phyloP scores from a whole-genome alignment of 2,797 vertebrate genomes.

The Silurus aristotelis region DNA sequence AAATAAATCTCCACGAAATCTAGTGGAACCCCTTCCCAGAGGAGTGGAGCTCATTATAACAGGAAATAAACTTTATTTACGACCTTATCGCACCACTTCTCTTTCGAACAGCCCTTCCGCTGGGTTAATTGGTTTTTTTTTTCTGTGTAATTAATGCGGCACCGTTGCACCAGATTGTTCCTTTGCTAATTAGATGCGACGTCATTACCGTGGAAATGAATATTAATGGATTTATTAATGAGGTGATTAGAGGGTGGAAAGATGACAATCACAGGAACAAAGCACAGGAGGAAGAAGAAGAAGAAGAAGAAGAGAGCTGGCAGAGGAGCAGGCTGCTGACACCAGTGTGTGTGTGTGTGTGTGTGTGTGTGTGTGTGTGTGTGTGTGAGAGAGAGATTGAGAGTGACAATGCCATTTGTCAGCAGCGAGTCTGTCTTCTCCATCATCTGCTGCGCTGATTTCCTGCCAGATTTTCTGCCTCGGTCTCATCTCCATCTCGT shows the following conservation, averaged over 20 bases:
- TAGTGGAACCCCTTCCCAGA: too few species aligned
- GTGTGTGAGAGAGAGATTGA: not conserved
- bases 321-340: slow-evolving; percentile 35
- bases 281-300: slow-evolving; percentile 22
- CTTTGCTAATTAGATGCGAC: not conserved
- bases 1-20: too few species aligned
- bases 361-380: not conserved
- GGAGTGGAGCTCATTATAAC: too few species aligned
- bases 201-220: slow-evolving; percentile 1
- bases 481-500: not conserved
- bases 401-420: slow-evolving; percentile 37
- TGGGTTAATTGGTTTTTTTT: not conserved
- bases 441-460: slow-evolving; percentile 16
- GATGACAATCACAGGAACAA: slow-evolving; percentile 2
- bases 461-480: slow-evolving; percentile 14
- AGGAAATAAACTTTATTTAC: too few species aligned
- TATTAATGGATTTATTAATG: slow-evolving; percentile 7
- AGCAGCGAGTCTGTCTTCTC: slow-evolving; percentile 4
- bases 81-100: too few species aligned
- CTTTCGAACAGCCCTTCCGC: not conserved
- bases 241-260: not conserved
- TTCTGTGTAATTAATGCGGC: not conserved
- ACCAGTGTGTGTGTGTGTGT: not conserved
- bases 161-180: not conserved
- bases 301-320: slow-evolving; percentile 59